These are phyloP conservation scores for Campoletis sonorensis DNA, from an alignment of 1,140 invertebrate species.

Conservation along the genomic window DNA sequence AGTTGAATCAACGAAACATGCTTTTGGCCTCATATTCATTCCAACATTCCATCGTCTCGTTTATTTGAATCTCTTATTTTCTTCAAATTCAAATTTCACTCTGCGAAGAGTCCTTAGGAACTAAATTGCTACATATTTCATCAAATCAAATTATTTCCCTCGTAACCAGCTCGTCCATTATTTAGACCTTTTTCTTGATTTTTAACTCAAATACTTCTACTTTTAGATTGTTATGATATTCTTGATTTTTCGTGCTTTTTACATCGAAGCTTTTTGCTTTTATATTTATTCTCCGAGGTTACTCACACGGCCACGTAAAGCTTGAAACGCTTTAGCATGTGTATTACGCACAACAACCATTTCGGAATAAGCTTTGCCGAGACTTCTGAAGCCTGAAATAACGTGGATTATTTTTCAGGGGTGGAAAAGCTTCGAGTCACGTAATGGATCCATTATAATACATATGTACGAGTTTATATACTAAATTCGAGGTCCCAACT, in stretches of 20 bases:
- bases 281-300: background rate
- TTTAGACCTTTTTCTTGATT: too few species aligned
- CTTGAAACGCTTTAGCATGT: background rate
- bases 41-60: too few species aligned
- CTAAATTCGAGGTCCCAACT: constrained; percentile 49
- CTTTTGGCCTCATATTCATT: too few species aligned
- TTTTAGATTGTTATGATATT: background rate
- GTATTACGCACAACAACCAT: constrained; percentile 33
- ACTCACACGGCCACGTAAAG: background rate
- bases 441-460: constrained; percentile 34
- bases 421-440: constrained; percentile 55
- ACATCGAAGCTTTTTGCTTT: background rate
- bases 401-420: constrained; percentile 51
- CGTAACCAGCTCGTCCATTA: too few species aligned
- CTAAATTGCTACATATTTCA: too few species aligned
- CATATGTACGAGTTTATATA: constrained; percentile 48
- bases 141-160: too few species aligned
- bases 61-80: too few species aligned
- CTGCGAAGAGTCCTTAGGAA: too few species aligned
- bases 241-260: background rate
- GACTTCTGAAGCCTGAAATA: background rate
- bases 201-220: too few species aligned
- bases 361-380: constrained; percentile 14
- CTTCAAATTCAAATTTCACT: too few species aligned
- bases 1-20: too few species aligned